Conservation (phyloP, 2,888 invertebrate species). For the Leptopilina syphax region DNA sequence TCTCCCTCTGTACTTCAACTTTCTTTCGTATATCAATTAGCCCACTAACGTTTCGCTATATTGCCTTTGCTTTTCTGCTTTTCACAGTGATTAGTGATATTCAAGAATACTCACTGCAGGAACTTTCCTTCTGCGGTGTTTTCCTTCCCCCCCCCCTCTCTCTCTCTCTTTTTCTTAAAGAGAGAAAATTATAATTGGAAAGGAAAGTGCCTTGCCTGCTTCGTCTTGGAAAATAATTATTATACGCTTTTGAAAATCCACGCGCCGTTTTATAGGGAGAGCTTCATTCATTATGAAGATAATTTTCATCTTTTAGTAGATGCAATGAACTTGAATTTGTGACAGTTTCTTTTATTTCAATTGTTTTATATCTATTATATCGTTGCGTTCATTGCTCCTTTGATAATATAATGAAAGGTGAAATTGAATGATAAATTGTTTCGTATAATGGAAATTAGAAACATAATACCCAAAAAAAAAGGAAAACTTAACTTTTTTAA, state of each 20-base stretch:
- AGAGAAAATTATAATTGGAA: slow-evolving; percentile 29
- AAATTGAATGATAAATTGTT: no score
- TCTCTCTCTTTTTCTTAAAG: no score
- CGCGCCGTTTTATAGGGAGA: not conserved
- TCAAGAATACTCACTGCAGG: slow-evolving; percentile 8
- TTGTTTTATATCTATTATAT: not conserved
- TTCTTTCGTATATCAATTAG: slow-evolving; percentile 56
- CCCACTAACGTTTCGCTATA: slow-evolving; percentile 45
- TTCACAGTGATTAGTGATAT: slow-evolving; percentile 23
- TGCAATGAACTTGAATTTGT: slow-evolving; percentile 11
- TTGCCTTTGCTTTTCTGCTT: slow-evolving; percentile 3
- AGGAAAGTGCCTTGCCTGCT: slow-evolving; percentile 5
- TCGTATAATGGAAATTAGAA: no score
- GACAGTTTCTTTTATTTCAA: not conserved
- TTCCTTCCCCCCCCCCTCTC: not conserved
- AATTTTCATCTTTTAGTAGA: slow-evolving; percentile 6
- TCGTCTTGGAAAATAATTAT: slow-evolving; percentile 18
- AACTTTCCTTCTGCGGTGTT: slow-evolving; percentile 21
- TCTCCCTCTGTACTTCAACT: slow-evolving; percentile 43
- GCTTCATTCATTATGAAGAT: slow-evolving; percentile 15
- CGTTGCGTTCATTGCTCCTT: no score
- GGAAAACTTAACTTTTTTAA: no score
- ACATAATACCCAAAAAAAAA: no score
- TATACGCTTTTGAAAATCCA: slow-evolving; percentile 5
- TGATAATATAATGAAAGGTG: no score